A percentile compares a stretch with the other conserved stretches of the same genome.
phyloP scores from a whole-genome alignment of 23 tunicate genomes.

The Styela plicata region DNA sequence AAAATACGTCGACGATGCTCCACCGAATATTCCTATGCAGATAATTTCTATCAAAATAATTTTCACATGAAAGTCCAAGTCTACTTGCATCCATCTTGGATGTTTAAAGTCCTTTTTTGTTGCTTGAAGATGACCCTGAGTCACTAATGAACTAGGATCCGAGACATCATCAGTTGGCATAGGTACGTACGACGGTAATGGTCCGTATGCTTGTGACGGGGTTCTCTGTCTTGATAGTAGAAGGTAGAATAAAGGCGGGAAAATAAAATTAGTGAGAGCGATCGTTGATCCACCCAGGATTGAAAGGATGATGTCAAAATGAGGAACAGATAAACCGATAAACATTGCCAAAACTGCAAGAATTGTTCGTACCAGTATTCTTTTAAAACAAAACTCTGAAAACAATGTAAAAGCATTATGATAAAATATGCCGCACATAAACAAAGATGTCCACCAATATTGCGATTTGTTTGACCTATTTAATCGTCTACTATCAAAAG shows the following conservation, averaged over 20 bases:
- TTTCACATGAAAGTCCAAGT: conserved; percentile 45
- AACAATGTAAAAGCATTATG: too few species aligned
- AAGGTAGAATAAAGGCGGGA: conserved; percentile 93
- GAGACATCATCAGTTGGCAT: background rate
- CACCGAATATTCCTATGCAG: conserved; percentile 62
- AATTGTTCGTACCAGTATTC: conserved; percentile 50
- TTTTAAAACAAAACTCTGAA: conserved; percentile 62
- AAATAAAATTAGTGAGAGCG: conserved; percentile 69
- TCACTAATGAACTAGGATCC: background rate
- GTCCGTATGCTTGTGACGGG: background rate
- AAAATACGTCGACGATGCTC: conserved; percentile 63
- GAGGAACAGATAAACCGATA: conserved; percentile 68
- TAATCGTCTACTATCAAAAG: too few species aligned
- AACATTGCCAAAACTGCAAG: conserved; percentile 30
- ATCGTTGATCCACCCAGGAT: conserved; percentile 80
- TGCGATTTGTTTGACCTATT: too few species aligned
- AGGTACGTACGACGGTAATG: background rate
- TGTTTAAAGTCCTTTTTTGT: background rate
- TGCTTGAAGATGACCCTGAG: background rate
- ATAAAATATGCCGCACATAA: too few species aligned
- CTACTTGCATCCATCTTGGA: conserved; percentile 35
- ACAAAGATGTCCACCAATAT: too few species aligned
- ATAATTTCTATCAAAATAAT: conserved; percentile 54
- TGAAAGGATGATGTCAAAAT: conserved; percentile 73
- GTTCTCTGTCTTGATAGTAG: conserved; percentile 45